These are phyloP conservation scores for Melanogrammus aeglefinus DNA, from an alignment of 2,797 vertebrate species.

Conservation along the genomic window DNA sequence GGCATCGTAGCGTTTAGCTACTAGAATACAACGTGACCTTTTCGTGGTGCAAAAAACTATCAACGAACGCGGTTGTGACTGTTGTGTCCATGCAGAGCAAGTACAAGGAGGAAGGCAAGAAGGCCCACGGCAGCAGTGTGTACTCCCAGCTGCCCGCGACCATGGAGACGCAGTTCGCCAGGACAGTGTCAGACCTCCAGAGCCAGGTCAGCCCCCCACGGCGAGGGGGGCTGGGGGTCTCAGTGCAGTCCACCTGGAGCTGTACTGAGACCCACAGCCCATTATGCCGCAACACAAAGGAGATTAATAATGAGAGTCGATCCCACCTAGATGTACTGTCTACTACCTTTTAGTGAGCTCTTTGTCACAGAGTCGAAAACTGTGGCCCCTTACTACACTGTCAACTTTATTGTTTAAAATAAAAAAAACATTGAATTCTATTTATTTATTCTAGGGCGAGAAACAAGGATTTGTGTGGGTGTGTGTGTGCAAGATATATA, in stretches of 20 bases:
- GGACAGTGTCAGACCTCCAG: constrained; percentile 78
- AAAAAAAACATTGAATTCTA: background rate
- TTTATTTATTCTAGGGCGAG: too few relatives aligned
- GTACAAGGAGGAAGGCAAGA: constrained; percentile 81
- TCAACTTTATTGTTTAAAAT: background rate
- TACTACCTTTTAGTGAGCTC: background rate
- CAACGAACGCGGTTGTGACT: background rate
- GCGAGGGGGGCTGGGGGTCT: too few relatives aligned
- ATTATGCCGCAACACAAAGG: background rate
- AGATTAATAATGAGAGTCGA: background rate
- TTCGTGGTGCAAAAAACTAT: background rate
- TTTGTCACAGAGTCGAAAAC: too few relatives aligned
- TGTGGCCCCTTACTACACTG: too few relatives aligned
- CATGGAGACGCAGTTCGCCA: constrained; percentile 81
- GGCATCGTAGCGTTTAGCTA: too few relatives aligned
- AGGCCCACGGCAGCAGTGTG: constrained; percentile 70
- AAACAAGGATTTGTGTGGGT: background rate
- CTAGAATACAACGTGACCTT: background rate
- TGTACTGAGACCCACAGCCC: too few relatives aligned
- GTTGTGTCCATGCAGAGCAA: constrained; percentile 44
- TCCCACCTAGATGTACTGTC: background rate
- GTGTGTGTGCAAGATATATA: background rate
- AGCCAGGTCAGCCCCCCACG: constrained; percentile 88
- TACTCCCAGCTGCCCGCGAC: constrained; percentile 87
- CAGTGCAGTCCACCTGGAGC: too few relatives aligned